Percentiles rank a stretch among this genome's conserved stretches.
Evolutionary conservation across 2,113 vertebrate species (phyloP).

Genomic region (Corythornis madagascariensis): DNA sequence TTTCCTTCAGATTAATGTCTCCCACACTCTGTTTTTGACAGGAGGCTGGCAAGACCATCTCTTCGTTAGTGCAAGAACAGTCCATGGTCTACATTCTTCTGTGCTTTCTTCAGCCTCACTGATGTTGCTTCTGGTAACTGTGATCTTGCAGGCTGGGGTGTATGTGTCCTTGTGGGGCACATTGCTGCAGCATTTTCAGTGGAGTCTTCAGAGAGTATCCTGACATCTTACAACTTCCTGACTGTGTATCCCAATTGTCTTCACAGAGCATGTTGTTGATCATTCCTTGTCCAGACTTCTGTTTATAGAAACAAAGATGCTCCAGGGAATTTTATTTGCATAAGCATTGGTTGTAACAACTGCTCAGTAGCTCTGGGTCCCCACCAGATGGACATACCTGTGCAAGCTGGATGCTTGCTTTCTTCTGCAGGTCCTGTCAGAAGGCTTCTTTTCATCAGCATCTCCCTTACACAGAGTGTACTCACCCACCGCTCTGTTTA

Average conservation of each 20-base stretch:
- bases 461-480: not conserved
- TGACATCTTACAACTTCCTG: not conserved
- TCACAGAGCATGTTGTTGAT: rapidly evolving
- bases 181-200: not conserved
- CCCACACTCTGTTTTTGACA: not conserved
- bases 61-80: not conserved
- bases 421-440: not conserved
- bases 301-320: not conserved
- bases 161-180: not conserved
- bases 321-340: not conserved
- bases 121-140: not conserved
- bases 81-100: not conserved
- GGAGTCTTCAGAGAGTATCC: not conserved
- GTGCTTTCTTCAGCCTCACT: not conserved
- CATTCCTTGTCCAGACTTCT: not conserved
- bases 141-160: not conserved
- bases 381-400: too few relatives aligned
- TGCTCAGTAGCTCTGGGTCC: rapidly evolving
- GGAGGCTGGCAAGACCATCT: not conserved
- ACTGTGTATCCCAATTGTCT: not conserved
- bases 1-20: not conserved
- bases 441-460: not conserved
- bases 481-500: not conserved
- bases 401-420: not conserved
- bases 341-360: not conserved